Evolutionary conservation across 2,888 invertebrate species (phyloP), one percentile per base, ranked within the genome.

Genomic region (Eupithecia subfuscata): DNA sequence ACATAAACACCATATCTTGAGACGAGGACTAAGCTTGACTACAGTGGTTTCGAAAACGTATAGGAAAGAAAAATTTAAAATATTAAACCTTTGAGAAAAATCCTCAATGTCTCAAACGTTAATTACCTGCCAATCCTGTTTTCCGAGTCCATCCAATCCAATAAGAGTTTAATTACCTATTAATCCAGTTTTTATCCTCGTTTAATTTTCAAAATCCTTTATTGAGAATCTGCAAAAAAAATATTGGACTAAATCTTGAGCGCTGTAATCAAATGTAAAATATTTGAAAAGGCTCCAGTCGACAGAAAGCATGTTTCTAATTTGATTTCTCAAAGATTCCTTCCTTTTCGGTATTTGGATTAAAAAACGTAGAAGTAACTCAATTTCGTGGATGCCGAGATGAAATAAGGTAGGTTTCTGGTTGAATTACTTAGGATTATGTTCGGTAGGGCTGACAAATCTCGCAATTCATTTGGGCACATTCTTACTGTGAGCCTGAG

Each of bases 341-440:
- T 71, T 78, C 67, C 75, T 65, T 64, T n/a, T 34, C 78, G 80
- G 79, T 34, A 70, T 76, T 76, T 72, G 70, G 80, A 77, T 80
- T 81, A 81, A 81, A 82, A 79, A 81, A 77, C 75, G 79, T 72
- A 79, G 79, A 78, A 69, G 71, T 71, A 79, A 83, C 80, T 83
- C 82, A 82, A 84, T 84, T 82, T 83, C 78, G 78, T 84, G 80
- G 82, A 82, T 79, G 78, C 80, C 81, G 79, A 83, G 82, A 72
- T 75, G 81, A 71, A 78, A 79, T 76, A 78, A 76, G 78, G 77
- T 76, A 70, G 77, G 77, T 71, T 69, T 72, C 72, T 73, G 43
- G 52, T 48, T 68, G 75, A 70, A 67, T 67, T 67, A 67, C 30
- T 30, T 64, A 64, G 34, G 64, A 9, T 64, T 64, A 18, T 34